A percentile compares a stretch with the other conserved stretches of the same genome.
phyloP scores from a whole-genome alignment of 2,888 invertebrate genomes.

The Plagodis dolabraria region DNA sequence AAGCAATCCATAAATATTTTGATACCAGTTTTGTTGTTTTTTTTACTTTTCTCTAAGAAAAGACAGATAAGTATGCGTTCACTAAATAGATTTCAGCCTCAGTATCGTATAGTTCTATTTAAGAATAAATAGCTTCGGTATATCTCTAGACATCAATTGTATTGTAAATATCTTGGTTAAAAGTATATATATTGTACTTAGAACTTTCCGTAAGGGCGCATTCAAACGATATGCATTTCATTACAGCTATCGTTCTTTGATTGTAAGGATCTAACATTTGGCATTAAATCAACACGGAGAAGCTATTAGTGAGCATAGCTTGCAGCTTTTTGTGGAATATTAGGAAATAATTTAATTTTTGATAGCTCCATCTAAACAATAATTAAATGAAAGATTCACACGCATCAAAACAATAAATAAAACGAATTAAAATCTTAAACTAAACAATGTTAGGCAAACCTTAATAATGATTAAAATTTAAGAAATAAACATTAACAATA shows the following conservation, averaged over 20 bases:
- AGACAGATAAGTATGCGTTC: too few relatives aligned
- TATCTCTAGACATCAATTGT: slow-evolving; percentile 16
- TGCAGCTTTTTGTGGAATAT: too few relatives aligned
- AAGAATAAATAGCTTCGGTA: too few relatives aligned
- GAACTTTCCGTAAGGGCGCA: slow-evolving; percentile 25
- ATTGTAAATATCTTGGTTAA: slow-evolving; percentile 25
- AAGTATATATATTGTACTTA: slow-evolving; percentile 26
- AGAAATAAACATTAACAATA: slow-evolving; percentile 46
- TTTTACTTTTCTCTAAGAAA: too few relatives aligned
- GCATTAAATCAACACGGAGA: slow-evolving; percentile 54
- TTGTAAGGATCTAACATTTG: slow-evolving; percentile 60
- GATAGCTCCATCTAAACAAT: slow-evolving; percentile 24
- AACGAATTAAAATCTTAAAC: slow-evolving; percentile 43
- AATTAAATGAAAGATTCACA: slow-evolving; percentile 26
- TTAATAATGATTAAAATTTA: slow-evolving; percentile 37
- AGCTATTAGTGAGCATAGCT: not conserved
- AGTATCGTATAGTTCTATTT: too few relatives aligned
- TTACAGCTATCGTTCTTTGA: slow-evolving; percentile 22
- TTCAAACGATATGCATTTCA: slow-evolving; percentile 33
- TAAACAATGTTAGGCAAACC: slow-evolving; percentile 39
- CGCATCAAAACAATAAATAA: slow-evolving; percentile 30
- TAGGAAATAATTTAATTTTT: too few relatives aligned
- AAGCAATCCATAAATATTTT: too few relatives aligned
- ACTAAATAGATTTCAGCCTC: too few relatives aligned
- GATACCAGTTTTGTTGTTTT: too few relatives aligned